Percentiles rank a stretch among this genome's conserved stretches.
Conservation (phyloP, 2,113 vertebrate species). For the Halichoerus grypus region DNA sequence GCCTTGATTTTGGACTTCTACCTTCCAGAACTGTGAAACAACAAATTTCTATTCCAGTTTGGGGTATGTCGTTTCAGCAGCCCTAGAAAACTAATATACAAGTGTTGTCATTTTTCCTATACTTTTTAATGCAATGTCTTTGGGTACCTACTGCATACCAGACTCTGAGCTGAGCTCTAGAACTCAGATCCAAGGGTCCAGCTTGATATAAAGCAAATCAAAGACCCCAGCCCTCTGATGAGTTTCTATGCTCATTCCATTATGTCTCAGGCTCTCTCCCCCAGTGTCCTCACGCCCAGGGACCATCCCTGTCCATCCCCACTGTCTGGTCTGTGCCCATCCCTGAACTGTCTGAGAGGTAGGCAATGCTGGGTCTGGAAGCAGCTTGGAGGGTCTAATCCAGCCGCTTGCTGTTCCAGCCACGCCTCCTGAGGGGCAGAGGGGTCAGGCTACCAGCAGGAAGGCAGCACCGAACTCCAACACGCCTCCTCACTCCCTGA, state of each 20-base stretch:
- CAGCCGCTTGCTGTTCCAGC: background rate
- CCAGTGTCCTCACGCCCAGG: accelerated
- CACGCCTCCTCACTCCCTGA: background rate
- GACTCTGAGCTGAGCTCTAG: background rate
- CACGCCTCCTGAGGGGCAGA: background rate
- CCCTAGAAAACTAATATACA: background rate
- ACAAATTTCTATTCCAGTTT: background rate
- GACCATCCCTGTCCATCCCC: background rate
- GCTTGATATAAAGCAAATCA: background rate
- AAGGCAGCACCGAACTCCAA: background rate
- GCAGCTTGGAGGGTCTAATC: background rate
- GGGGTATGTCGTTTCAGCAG: background rate
- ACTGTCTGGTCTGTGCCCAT: background rate
- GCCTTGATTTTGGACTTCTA: background rate
- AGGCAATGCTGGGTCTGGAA: background rate
- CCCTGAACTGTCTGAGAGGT: background rate
- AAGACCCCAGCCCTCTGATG: background rate
- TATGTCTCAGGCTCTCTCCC: background rate
- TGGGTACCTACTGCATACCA: background rate
- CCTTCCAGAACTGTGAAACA: background rate
- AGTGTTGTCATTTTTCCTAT: background rate
- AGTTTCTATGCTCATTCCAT: accelerated
- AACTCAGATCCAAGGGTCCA: background rate
- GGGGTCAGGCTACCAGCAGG: accelerated
- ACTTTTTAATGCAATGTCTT: background rate